These are phyloP conservation scores for Poeciliopsis paucimaculata DNA, from an alignment of 2,797 vertebrate species.

Conservation along the genomic window DNA sequence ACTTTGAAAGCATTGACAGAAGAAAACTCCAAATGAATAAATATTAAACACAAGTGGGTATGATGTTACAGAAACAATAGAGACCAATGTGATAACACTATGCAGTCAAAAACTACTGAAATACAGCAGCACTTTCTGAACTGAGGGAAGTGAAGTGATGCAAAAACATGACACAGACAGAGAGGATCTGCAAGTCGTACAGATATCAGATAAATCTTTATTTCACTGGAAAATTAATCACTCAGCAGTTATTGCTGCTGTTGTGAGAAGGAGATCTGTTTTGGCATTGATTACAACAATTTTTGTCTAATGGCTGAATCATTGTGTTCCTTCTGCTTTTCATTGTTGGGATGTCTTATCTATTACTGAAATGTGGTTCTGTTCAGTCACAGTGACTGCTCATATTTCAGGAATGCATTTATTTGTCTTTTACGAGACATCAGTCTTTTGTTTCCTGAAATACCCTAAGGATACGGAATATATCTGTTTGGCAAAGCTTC, in stretches of 20 bases:
- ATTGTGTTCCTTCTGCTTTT: background rate
- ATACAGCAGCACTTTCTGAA: conserved; percentile 19
- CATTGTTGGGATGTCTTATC: background rate
- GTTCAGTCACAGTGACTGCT: background rate
- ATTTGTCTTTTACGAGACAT: background rate
- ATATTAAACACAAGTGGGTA: conserved; percentile 20
- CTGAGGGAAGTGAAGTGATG: conserved; percentile 39
- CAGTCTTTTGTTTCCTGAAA: background rate
- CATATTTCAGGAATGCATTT: background rate
- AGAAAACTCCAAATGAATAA: background rate
- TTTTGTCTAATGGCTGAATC: conserved; percentile 16
- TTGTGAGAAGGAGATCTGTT: conserved; percentile 4
- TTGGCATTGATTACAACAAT: background rate
- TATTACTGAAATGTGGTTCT: background rate
- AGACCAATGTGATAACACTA: conserved; percentile 54
- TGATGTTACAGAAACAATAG: conserved; percentile 55
- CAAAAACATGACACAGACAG: conserved; percentile 41
- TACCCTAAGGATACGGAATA: background rate
- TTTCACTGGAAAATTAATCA: background rate
- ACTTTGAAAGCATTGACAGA: background rate
- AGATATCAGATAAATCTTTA: conserved; percentile 16
- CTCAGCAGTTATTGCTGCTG: conserved; percentile 8
- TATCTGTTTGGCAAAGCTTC: background rate
- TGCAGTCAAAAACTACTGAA: conserved; percentile 20
- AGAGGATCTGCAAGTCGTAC: conserved; percentile 25